Percentiles rank a stretch among this genome's conserved stretches.
Evolutionary conservation across 2,113 vertebrate species (phyloP).

Genomic region (Heterocephalus glaber): DNA sequence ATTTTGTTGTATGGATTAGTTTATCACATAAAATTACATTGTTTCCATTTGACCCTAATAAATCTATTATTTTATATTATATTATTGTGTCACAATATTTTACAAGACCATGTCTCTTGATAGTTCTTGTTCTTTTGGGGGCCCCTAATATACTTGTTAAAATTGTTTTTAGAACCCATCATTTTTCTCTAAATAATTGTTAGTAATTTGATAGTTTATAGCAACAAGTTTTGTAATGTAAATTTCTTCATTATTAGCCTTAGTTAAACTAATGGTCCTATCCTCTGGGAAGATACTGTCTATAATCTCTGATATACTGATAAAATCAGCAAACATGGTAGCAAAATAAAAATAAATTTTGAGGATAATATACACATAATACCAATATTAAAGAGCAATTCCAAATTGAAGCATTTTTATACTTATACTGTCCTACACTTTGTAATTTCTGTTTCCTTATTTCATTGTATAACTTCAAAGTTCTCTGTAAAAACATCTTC

Average conservation of each 20-base stretch:
- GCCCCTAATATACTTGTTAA: conserved; percentile 69
- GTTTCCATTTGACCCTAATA: conserved; percentile 78
- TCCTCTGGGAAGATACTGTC: not conserved
- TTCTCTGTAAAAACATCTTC: not conserved
- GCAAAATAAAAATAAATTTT: not conserved
- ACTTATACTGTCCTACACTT: not conserved
- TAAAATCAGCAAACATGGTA: not conserved
- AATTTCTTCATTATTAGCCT: not conserved
- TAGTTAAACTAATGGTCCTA: not conserved
- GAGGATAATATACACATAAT: not conserved
- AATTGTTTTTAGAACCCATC: conserved; percentile 67
- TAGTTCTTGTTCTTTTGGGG: conserved; percentile 68
- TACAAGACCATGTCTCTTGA: conserved; percentile 44
- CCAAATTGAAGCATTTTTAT: not conserved
- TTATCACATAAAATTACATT: conserved; percentile 79
- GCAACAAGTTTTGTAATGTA: not conserved
- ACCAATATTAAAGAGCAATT: not conserved
- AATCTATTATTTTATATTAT: conserved; percentile 80
- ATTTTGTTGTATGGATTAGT: conserved; percentile 79
- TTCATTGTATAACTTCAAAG: not conserved
- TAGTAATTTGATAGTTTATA: conserved; percentile 30
- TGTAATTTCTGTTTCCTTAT: not conserved
- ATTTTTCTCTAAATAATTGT: conserved; percentile 28
- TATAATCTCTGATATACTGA: not conserved
- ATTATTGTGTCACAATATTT: conserved; percentile 67